Evolutionary conservation across 2,797 vertebrate species (phyloP), one percentile per base, ranked within the genome.

Genomic region (Anisognathus igniventris): DNA sequence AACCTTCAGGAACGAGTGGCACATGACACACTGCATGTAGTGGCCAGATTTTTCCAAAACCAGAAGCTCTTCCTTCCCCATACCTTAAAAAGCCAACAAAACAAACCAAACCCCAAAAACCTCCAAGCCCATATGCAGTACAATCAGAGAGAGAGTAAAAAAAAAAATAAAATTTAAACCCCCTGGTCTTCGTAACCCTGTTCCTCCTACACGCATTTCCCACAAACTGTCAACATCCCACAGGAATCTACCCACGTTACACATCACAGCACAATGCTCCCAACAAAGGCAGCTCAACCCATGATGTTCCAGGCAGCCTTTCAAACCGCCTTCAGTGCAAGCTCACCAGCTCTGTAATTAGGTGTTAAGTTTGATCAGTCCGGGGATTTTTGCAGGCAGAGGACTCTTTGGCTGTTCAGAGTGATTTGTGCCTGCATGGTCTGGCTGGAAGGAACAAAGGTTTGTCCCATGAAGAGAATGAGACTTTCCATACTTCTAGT

Each of bases 141-240:
- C 65, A 80, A 50, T 72, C 31, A 94, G 72, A 75, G 37, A 81
- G 37, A 66, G 19, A 71, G 12, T 18, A 10, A 50, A 25, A 33
- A 33, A 39, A 16, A 22, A n/a, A 71, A 37, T n/a, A 37, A 66
- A 48, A 45, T 3, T 35, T 21, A 31, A 91, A 75, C 44, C 73
- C 25, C 42, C 85, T 94, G 81, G 95, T 96, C 96, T 97, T 97
- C 25, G 3, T 97, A 97, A 97, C 92, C 96, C 85, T 86, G 84
- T 95, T 97, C 88, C 92, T 97, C 97, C 96, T 92, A 95, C 85
- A 42, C 62, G 88, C 93, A 90, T 97, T 97, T 97, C 92, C 95
- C 95, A 96, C 94, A 96, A 97, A 97, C 90, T 97, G 96, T 96
- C 96, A 97, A 86, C 96, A 97, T 98, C 96, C 97, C 95, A 94